phyloP scores from a whole-genome alignment of 2,888 invertebrate species.

The Lasioglossum vierecki region DNA sequence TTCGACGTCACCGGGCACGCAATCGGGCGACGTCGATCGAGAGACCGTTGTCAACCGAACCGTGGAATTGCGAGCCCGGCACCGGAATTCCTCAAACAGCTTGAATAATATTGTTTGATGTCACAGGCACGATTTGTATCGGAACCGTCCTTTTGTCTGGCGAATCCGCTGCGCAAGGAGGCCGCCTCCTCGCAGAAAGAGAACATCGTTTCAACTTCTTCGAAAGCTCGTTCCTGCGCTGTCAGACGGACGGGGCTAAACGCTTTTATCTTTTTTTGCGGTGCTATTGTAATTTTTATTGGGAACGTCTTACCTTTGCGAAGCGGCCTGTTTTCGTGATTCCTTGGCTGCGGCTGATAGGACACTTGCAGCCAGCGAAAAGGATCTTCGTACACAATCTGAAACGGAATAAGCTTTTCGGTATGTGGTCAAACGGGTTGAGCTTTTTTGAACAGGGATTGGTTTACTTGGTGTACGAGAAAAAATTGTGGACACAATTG shows the following conservation, averaged over 20 bases:
- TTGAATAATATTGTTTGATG: constrained; percentile 36
- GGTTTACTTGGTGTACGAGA: too few species aligned
- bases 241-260: not conserved
- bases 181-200: not conserved
- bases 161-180: constrained; percentile 9
- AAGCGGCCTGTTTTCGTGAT: not conserved
- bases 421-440: not conserved
- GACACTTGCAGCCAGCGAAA: not conserved
- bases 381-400: rapidly evolving
- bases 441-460: not conserved
- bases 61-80: constrained; percentile 30
- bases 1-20: constrained; percentile 21
- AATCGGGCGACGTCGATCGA: constrained; percentile 7
- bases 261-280: not conserved
- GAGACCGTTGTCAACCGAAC: not conserved
- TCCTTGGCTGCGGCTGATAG: not conserved
- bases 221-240: not conserved
- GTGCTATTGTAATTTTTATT: not conserved
- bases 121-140: constrained; percentile 15
- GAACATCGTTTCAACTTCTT: constrained; percentile 1
- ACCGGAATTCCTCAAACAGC: constrained; percentile 9
- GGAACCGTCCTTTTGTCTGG: constrained; percentile 15
- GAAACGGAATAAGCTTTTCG: not conserved
- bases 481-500: too few species aligned
- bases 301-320: not conserved